A percentile compares a stretch with the other conserved stretches of the same genome.
Conservation (phyloP, 2,888 invertebrate genomes). For the Phengaris alcon region DNA sequence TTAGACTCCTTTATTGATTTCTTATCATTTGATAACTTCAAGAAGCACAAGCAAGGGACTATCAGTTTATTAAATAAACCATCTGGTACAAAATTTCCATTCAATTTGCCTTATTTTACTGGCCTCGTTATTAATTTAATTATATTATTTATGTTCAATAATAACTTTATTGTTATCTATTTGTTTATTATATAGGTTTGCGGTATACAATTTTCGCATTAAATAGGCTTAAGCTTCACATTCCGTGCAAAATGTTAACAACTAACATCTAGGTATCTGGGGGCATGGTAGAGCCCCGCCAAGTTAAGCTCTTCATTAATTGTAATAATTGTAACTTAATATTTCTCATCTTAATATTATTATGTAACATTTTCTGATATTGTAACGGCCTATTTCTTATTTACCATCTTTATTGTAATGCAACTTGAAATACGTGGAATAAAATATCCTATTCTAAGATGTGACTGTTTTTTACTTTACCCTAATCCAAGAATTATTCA, state of each 20-base stretch:
- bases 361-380: not conserved
- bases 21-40: not conserved
- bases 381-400: conserved; percentile 4
- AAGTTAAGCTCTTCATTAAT: not conserved
- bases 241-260: not conserved
- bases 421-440: not conserved
- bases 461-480: not conserved
- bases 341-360: no score
- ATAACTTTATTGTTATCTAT: not conserved
- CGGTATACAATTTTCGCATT: not conserved
- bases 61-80: not conserved
- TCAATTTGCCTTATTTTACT: conserved; percentile 12
- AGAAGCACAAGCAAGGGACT: not conserved
- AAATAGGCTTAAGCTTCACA: not conserved
- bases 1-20: not conserved
- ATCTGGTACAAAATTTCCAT: conserved; percentile 8
- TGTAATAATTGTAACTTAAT: not conserved
- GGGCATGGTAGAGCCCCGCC: no score
- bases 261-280: not conserved
- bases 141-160: not conserved
- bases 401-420: conserved; percentile 1
- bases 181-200: not conserved
- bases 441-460: not conserved
- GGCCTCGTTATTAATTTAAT: not conserved
- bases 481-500: no score